Evolutionary conservation across 2,113 vertebrate species (phyloP), one percentile per base, ranked within the genome.

Genomic region (Sceloporus tristichus): DNA sequence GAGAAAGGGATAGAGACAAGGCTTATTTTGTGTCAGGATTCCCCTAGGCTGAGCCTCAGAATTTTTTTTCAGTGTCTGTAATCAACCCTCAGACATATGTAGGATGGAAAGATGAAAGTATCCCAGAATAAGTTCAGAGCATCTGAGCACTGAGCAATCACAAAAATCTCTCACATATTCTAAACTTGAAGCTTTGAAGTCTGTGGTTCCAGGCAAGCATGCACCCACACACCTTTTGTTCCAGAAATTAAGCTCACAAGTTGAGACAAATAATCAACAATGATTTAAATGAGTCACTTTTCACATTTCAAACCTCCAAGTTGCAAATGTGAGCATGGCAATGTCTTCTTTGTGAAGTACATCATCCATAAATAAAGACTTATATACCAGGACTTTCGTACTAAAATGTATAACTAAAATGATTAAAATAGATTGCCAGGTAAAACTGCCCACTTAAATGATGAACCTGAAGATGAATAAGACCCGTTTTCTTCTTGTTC

Each of bases 211-310:
- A 81, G 25, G 19, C 23, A 86, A 62, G 13, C 0, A 9, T 68
- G 42, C 25, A 7, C 48, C 48, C 8, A 4, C 29, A 5, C 25
- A 38, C 13, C 25, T 54, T n/a, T 56, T 85, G 27, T 54, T 79
- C 53, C 4, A 71, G 42, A 68, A 79, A 78, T 48, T 82, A 71
- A 81, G 59, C 18, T 62, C 18, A 3, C n/a, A 34, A 71, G 13
- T 65, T 11, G 34, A 42, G 27, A 71, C 68, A 91, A 84, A 78
- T 48, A n/a, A 34, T 70, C 10, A 53, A 16, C 18, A 71, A 75
- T 5, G 71, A 73, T 86, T 81, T 93, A 82, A 74, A 87, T 54
- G 14, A 88, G 62, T 85, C 29, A 84, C 16, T 23, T 89, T 89
- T 87, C 81, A 92, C 38, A 85, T 87, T 91, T 87, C 87, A 0